Evolutionary conservation across 1,140 invertebrate species (phyloP), one percentile per base, ranked within the genome.

Genomic region (Zelostemma sp.): DNA sequence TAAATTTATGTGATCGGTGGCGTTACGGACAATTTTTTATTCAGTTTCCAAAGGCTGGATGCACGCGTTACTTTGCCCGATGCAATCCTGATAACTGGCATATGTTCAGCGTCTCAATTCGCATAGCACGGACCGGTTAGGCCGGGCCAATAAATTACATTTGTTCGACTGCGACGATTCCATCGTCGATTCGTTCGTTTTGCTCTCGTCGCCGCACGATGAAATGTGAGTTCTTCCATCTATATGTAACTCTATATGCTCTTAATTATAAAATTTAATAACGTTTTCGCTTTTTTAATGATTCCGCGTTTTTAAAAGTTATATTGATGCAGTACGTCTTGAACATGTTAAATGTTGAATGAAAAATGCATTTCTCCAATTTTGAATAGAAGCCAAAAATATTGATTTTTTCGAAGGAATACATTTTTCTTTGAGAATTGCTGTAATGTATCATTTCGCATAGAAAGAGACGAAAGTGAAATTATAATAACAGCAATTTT

Each of bases 111-210:
- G 21, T 46, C 31, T 46, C 41, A 55, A 55, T 55, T 31, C 46
- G 1, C 18, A 9, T 9, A 6, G 28, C 28, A 14, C 21, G 25
- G 18, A 55, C 35, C 35, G 41, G 19, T 55, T 46, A 12, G 41
- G 17, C 53, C 9, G 43, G 53, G 43, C 40, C 53, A 46, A 55
- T 55, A 46, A 55, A 55, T 55, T 55, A 55, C 16, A 43, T 55
- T 46, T 33, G 41, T 55, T 55, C 50, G 33, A 17, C 33, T n/a
- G 46, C 46, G 21, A 48, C 46, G 46, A 48, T 48, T 28, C 19
- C 46, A 28, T 38, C 38, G 33, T 19, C 53, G 53, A 46, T 9
- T 17, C 6, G 21, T 15, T 55, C 28, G 25, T 55, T 55, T 55
- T 55, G 25, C 25, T 55, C 45, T 46, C 45, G 40, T 55, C 40